Evolutionary conservation across 2,888 invertebrate species (phyloP).

Genomic region (Yponomeuta evonymella): DNA sequence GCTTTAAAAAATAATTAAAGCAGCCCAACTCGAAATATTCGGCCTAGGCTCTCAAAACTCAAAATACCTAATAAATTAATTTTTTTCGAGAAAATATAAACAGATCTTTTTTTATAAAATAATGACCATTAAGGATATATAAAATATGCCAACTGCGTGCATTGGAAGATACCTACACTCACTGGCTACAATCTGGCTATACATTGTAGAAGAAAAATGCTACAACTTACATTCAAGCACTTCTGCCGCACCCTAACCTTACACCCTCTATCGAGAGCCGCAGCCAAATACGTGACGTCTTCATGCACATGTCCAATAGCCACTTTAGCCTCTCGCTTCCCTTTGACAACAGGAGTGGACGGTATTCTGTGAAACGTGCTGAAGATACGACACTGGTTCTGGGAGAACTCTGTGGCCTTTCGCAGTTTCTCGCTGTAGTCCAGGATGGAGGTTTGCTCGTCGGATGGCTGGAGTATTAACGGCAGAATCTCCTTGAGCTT

Average conservation of each 20-base stretch:
- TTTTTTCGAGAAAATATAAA: too few relatives aligned
- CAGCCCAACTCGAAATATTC: too few relatives aligned
- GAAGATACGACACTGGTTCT: slow-evolving; percentile 47
- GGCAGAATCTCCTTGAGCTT: slow-evolving; percentile 38
- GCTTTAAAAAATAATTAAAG: too few relatives aligned
- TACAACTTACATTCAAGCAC: slow-evolving; percentile 18
- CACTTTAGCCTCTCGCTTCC: slow-evolving; percentile 26
- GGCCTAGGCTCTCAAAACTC: too few relatives aligned
- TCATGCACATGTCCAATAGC: slow-evolving; percentile 38
- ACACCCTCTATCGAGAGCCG: background rate
- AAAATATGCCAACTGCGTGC: too few relatives aligned
- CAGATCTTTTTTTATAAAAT: too few relatives aligned
- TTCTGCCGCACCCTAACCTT: slow-evolving; percentile 3
- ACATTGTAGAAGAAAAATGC: background rate
- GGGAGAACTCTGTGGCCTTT: slow-evolving; percentile 36
- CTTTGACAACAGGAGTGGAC: slow-evolving; percentile 27
- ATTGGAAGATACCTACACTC: too few relatives aligned
- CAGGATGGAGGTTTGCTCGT: slow-evolving; percentile 40
- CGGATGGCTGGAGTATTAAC: slow-evolving; percentile 38
- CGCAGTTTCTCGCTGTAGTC: slow-evolving; percentile 57
- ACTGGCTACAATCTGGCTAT: background rate
- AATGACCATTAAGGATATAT: too few relatives aligned
- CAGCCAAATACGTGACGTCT: slow-evolving; percentile 33
- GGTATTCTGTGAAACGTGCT: slow-evolving; percentile 50
- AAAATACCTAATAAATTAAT: too few relatives aligned